Evolutionary conservation across 2,888 invertebrate genomes (phyloP).

Genomic region (Hydrotaea diabolus): DNA sequence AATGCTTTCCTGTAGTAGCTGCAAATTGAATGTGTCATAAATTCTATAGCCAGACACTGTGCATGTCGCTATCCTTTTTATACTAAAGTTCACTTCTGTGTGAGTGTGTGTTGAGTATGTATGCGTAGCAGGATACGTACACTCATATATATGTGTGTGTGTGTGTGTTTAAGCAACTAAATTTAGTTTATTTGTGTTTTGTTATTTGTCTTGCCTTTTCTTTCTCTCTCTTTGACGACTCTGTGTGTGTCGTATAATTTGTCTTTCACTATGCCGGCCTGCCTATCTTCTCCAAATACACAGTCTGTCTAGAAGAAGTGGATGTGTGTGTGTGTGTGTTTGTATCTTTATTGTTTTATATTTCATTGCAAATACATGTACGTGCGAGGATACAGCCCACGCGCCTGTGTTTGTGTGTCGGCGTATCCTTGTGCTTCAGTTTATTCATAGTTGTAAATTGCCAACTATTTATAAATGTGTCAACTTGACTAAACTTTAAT

Average conservation of each 20-base stretch:
- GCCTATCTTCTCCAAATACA: neutral
- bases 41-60: too few relatives aligned
- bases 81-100: too few relatives aligned
- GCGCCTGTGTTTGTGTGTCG: neutral
- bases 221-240: too few relatives aligned
- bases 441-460: slow-evolving; percentile 16
- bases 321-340: neutral
- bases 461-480: slow-evolving; percentile 30
- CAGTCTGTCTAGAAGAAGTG: neutral
- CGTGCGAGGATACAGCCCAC: neutral
- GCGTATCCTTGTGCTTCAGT: neutral
- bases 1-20: too few relatives aligned
- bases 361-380: neutral
- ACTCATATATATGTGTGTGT: too few relatives aligned
- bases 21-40: too few relatives aligned
- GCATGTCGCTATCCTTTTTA: too few relatives aligned
- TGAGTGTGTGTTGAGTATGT: too few relatives aligned
- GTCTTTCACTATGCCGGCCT: neutral
- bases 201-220: too few relatives aligned
- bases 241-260: neutral
- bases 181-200: too few relatives aligned
- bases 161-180: too few relatives aligned
- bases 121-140: too few relatives aligned
- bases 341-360: neutral
- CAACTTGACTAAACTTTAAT: slow-evolving; percentile 25